Base-by-base conservation (phyloP, 2,888 invertebrate genomes). In the Odontocolon sp. region DNA sequence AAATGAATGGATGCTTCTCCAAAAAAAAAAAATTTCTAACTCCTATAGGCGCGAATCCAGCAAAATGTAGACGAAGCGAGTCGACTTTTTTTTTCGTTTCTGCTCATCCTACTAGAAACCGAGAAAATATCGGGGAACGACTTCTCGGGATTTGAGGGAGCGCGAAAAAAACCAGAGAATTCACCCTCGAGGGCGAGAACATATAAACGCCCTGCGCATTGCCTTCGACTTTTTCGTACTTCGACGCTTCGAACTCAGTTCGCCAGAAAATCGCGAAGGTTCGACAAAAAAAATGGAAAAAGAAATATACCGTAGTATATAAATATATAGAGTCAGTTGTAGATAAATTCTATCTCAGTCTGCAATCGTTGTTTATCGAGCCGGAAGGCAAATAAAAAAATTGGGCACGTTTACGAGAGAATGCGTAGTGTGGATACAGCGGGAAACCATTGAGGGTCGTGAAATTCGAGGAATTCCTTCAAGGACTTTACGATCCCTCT, bases 281-380 rank as follows among this genome's bases (percentile, higher is more conserved):
- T 68, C 16, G 47, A 61, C 26, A 2, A 23, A 47, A 63, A 50
- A 63, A 59, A 45, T 26, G n/a, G 8, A 31, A 67, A 33, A 40
- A 47, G 56, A 50, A 38, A 52, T 18, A 38, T 26, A 61, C 18
- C 33, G 33, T 8, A 31, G 31, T 16, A 31, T 40, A 63, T 31
- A 76, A 76, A 54, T 68, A 63, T 67, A 52, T 56, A 28, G 21
- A 36, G 33, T 26, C 14, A 16, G 47, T 28, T 31, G 56, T 31
- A n/a, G n/a, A n/a, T 40, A 9, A n/a, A 42, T 66, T 70, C 40
- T 70, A 66, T 66, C 66, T 70, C 38, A 59, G 76, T 72, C 81
- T 80, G 77, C 82, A 81, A 86, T 86, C 84, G 83, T 82, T 84
- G 81, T 84, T 85, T 84, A 84, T 86, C 85, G 84, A 84, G 77